Evolutionary conservation across 2,888 invertebrate genomes (phyloP).

Genomic region (Drosophila mercatorum): DNA sequence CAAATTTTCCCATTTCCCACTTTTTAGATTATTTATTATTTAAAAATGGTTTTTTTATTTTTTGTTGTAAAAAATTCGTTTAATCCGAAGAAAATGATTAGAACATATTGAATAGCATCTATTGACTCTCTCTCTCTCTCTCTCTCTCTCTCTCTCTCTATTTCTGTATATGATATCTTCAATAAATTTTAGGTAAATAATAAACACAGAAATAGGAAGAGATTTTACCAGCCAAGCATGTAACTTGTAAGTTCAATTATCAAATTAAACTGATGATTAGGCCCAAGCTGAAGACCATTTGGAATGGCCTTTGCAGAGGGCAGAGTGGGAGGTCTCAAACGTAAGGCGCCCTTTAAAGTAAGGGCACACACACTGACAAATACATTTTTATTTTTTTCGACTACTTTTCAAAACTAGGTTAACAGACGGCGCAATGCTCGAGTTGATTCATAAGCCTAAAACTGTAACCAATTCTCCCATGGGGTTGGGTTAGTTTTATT

Average conservation of each 20-base stretch:
- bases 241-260: slow-evolving; percentile 33
- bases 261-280: slow-evolving; percentile 35
- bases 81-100: too few relatives aligned
- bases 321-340: slow-evolving; percentile 5
- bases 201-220: not conserved
- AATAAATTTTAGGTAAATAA: too few relatives aligned
- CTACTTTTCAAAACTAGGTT: slow-evolving; percentile 72
- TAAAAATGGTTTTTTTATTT: too few relatives aligned
- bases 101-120: too few relatives aligned
- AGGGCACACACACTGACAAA: slow-evolving; percentile 35
- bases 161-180: too few relatives aligned
- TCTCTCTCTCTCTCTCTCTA: too few relatives aligned
- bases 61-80: too few relatives aligned
- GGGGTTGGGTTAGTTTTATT: slow-evolving; percentile 21
- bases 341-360: slow-evolving; percentile 36
- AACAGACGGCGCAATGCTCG: slow-evolving; percentile 57
- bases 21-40: too few relatives aligned
- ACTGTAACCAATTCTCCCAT: slow-evolving; percentile 66
- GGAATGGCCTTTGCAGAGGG: slow-evolving; percentile 23
- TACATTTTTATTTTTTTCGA: slow-evolving; percentile 43
- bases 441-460: slow-evolving; percentile 76
- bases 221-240: not conserved
- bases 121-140: too few relatives aligned
- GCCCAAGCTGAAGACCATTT: slow-evolving; percentile 40
- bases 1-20: too few relatives aligned